Conservation (phyloP, 2,888 invertebrate genomes). For the Ditula angustiorana region DNA sequence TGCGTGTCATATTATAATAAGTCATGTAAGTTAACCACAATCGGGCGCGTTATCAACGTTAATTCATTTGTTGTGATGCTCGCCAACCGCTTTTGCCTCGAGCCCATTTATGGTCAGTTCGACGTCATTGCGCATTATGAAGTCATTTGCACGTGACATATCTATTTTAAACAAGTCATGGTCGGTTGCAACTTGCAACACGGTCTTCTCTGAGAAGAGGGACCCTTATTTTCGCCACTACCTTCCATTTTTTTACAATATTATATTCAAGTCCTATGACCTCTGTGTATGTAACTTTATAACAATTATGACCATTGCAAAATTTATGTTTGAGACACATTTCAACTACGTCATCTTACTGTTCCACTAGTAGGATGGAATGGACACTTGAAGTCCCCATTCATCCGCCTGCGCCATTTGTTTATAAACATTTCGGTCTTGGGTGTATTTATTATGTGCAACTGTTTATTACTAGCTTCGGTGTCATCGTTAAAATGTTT, state of each 20-base stretch:
- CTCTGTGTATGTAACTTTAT: too few species aligned
- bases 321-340: too few species aligned
- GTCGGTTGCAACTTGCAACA: background rate
- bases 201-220: background rate
- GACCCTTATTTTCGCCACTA: background rate
- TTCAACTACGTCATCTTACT: too few species aligned
- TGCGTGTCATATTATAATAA: too few species aligned
- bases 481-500: conserved; percentile 25
- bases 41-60: conserved; percentile 10
- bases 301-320: too few species aligned
- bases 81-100: conserved; percentile 20
- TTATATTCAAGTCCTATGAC: too few species aligned
- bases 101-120: conserved; percentile 12
- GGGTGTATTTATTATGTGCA: conserved; percentile 1
- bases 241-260: background rate
- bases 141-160: conserved; percentile 18
- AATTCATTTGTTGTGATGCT: conserved; percentile 18
- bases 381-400: background rate
- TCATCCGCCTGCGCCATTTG: background rate
- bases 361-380: too few species aligned
- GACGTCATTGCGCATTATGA: conserved; percentile 16
- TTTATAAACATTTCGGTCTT: background rate
- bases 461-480: conserved; percentile 1
- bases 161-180: conserved; percentile 1
- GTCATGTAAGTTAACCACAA: background rate